Evolutionary conservation across 2,888 invertebrate species (phyloP).

Genomic region (Dexiosoma caninum): DNA sequence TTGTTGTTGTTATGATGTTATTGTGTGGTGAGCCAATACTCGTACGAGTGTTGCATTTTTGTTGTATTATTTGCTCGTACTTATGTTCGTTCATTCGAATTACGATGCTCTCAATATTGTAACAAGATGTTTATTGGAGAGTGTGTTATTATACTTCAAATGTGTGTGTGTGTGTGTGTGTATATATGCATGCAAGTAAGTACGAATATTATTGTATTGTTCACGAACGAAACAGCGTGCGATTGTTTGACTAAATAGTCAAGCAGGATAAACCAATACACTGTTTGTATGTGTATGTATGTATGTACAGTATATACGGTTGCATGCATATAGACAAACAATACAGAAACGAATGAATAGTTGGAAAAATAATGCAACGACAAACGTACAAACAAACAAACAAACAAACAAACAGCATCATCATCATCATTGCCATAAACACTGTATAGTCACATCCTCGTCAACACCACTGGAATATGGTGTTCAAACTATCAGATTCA

Average conservation of each 20-base stretch:
- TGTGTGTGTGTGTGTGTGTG: too few species aligned
- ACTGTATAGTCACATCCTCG: conserved; percentile 51
- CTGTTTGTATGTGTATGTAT: background rate
- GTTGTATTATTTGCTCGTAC: conserved; percentile 26
- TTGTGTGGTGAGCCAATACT: conserved; percentile 31
- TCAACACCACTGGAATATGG: conserved; percentile 56
- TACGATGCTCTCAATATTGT: conserved; percentile 62
- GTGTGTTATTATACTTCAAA: conserved; percentile 48
- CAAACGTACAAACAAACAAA: conserved; percentile 3
- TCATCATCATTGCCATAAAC: conserved; percentile 2
- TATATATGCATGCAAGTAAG: too few species aligned
- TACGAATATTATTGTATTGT: conserved; percentile 41
- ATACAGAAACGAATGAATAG: conserved; percentile 37
- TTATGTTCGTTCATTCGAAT: conserved; percentile 41
- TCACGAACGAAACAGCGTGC: conserved; percentile 7
- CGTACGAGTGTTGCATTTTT: conserved; percentile 23
- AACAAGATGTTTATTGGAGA: conserved; percentile 59
- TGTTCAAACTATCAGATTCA: conserved; percentile 57
- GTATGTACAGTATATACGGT: too few species aligned
- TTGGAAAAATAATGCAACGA: conserved; percentile 25
- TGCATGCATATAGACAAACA: conserved; percentile 20
- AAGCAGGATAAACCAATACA: conserved; percentile 19
- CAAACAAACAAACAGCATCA: conserved; percentile 9
- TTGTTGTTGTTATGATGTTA: conserved; percentile 10
- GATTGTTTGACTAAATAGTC: conserved; percentile 9